phyloP scores from a whole-genome alignment of 2,113 vertebrate genomes.

The Steatornis caripensis region DNA sequence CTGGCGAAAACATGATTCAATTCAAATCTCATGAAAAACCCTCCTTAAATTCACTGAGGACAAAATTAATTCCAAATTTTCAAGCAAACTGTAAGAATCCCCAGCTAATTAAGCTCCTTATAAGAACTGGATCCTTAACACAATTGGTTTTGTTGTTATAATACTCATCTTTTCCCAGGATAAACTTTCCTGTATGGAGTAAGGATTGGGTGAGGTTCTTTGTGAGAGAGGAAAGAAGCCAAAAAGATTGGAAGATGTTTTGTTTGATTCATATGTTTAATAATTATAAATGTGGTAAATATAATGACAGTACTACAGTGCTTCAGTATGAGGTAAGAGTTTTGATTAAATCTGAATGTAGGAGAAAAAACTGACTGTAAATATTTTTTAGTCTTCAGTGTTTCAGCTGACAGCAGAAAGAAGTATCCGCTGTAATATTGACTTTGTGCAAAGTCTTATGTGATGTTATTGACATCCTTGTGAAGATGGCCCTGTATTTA shows the following conservation, averaged over 20 bases:
- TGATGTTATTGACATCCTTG: not conserved
- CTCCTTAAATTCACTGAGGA: not conserved
- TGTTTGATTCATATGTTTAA: not conserved
- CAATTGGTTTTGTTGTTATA: not conserved
- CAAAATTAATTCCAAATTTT: not conserved
- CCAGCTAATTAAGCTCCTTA: not conserved
- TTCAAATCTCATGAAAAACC: not conserved
- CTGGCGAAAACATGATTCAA: not conserved
- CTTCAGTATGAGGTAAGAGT: not conserved
- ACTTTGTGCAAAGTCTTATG: not conserved
- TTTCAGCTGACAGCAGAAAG: not conserved
- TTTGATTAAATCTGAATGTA: not conserved
- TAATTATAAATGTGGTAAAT: not conserved
- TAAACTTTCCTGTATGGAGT: not conserved
- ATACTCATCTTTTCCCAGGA: not conserved
- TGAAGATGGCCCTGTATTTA: not conserved
- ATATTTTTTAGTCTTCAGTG: not conserved
- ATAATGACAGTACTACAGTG: not conserved
- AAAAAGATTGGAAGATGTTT: not conserved
- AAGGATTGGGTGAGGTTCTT: not conserved
- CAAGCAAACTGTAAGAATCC: not conserved
- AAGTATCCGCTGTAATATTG: not conserved
- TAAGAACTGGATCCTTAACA: not conserved
- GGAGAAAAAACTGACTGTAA: not conserved
- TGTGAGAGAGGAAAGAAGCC: not conserved